Percentiles rank a stretch among this genome's conserved stretches.
These are phyloP conservation scores for Pampusana beccarii DNA, from an alignment of 2,113 vertebrate genomes.

Conservation along the genomic window DNA sequence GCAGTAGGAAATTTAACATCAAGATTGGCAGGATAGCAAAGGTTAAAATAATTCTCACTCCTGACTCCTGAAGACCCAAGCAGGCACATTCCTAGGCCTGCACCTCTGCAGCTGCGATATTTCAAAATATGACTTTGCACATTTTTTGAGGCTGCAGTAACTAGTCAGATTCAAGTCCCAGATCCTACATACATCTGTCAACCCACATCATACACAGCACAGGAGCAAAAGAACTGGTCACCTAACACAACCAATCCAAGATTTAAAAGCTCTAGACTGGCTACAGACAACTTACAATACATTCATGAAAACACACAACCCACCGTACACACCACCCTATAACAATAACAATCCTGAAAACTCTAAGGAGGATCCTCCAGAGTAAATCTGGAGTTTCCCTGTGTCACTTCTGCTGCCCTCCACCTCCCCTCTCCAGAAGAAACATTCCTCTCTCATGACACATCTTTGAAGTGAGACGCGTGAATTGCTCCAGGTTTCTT, in stretches of 20 bases:
- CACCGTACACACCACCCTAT: fast-evolving
- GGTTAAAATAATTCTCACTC: background rate
- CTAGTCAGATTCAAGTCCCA: background rate
- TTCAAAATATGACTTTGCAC: background rate
- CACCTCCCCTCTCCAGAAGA: background rate
- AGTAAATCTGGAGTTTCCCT: background rate
- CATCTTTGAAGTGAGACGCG: fast-evolving
- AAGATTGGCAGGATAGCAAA: background rate
- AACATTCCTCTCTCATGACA: background rate
- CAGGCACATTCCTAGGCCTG: background rate
- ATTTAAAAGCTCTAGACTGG: background rate
- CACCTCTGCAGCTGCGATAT: background rate
- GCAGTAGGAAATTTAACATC: background rate
- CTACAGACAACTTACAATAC: background rate
- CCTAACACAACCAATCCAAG: background rate
- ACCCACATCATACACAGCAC: fast-evolving
- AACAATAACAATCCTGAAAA: fast-evolving
- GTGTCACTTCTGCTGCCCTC: background rate
- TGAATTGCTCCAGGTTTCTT: background rate
- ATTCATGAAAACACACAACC: background rate
- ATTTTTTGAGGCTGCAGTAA: background rate
- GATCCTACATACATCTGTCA: fast-evolving
- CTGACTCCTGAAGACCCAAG: background rate
- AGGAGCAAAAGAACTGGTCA: background rate
- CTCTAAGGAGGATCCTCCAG: fast-evolving